Percentiles rank a stretch among this genome's conserved stretches.
Evolutionary conservation across 1,140 invertebrate genomes (phyloP).

Genomic region (Thalassaphorura encarpata): DNA sequence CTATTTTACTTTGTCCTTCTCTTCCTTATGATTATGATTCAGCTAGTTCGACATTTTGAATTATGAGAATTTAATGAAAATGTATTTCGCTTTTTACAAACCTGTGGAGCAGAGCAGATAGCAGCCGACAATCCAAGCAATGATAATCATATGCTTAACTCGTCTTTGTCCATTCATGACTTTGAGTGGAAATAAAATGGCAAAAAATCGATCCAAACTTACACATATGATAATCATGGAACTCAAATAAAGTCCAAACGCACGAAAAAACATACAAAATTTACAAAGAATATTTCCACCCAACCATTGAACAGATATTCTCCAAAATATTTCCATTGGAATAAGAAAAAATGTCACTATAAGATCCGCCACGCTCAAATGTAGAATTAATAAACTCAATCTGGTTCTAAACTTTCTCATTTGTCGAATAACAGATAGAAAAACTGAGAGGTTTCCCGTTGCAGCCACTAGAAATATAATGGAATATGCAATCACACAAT

Average conservation of each 20-base stretch:
- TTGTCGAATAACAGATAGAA: slow-evolving; percentile 56
- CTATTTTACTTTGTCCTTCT: no score
- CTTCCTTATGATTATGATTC: no score
- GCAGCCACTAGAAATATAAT: slow-evolving; percentile 56
- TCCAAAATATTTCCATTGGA: slow-evolving; percentile 55
- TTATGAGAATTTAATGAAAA: no score
- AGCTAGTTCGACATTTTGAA: no score
- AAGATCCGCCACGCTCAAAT: slow-evolving; percentile 63
- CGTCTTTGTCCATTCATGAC: slow-evolving; percentile 55
- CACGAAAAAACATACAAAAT: slow-evolving; percentile 58
- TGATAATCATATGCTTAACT: slow-evolving; percentile 58
- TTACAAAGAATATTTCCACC: slow-evolving; percentile 65
- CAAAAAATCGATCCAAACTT: slow-evolving; percentile 55
- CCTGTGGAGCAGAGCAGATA: slow-evolving; percentile 21
- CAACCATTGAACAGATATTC: slow-evolving; percentile 63
- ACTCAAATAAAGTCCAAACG: slow-evolving; percentile 68
- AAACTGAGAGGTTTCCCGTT: slow-evolving; percentile 61
- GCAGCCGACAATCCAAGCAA: slow-evolving; percentile 57
- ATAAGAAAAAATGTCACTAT: slow-evolving; percentile 69
- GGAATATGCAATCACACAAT: slow-evolving; percentile 49
- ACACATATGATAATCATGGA: slow-evolving; percentile 75
- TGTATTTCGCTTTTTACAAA: neutral
- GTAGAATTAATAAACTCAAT: slow-evolving; percentile 64
- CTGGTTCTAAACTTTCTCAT: slow-evolving; percentile 53
- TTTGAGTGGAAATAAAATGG: slow-evolving; percentile 60